Conservation (phyloP, 2,113 vertebrate species). For the Hippocampus barbouri region DNA sequence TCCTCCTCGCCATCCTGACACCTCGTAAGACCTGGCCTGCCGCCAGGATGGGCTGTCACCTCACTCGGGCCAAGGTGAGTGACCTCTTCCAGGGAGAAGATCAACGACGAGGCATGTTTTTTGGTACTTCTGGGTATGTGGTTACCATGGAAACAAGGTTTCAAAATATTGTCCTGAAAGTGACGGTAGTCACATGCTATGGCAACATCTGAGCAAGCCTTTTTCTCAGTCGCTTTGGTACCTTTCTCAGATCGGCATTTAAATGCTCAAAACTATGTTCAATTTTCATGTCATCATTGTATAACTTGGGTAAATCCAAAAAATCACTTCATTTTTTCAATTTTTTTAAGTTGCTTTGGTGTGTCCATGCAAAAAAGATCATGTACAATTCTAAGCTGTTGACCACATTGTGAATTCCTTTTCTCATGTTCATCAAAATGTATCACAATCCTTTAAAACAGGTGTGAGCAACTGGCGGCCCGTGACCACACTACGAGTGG, state of each 20-base stretch:
- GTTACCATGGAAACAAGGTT: neutral
- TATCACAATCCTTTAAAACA: neutral
- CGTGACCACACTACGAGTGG: no score
- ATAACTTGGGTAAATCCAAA: neutral
- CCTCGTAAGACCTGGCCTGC: neutral
- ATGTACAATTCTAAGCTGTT: neutral
- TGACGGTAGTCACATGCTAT: neutral
- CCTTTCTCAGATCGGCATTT: no score
- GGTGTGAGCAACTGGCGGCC: no score
- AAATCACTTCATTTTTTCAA: no score
- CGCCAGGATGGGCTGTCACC: conserved; percentile 57
- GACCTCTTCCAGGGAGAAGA: conserved; percentile 24
- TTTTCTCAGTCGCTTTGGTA: neutral
- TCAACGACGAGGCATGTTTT: neutral
- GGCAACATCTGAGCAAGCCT: neutral
- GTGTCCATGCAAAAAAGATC: no score
- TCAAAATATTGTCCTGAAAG: neutral
- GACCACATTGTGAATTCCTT: neutral
- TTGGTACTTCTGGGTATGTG: neutral
- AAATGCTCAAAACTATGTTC: neutral
- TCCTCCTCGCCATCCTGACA: neutral
- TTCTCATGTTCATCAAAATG: neutral
- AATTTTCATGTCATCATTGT: neutral
- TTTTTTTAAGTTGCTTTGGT: no score
- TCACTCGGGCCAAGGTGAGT: conserved; percentile 61